Conservation (phyloP, 1,140 invertebrate genomes). For the Leptoteleia sp. region DNA sequence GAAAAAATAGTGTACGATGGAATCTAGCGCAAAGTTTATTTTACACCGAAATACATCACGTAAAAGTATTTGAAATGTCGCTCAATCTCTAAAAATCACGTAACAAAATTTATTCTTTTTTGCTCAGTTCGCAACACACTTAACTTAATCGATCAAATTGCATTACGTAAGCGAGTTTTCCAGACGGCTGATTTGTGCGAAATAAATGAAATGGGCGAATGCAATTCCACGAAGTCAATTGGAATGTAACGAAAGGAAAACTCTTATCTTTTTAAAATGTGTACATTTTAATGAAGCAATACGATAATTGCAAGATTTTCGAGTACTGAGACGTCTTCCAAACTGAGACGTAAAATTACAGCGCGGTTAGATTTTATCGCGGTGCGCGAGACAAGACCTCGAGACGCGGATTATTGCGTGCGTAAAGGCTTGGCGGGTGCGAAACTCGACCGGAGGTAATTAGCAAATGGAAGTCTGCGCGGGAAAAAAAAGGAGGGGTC, state of each 20-base stretch:
- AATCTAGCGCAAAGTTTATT: constrained; percentile 7
- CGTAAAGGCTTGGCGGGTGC: constrained; percentile 6
- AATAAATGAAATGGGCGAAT: constrained; percentile 50
- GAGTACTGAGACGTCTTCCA: constrained; percentile 15
- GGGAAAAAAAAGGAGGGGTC: constrained; percentile 9
- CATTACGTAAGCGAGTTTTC: constrained; percentile 48
- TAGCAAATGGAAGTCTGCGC: constrained; percentile 62
- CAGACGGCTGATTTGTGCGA: constrained; percentile 37
- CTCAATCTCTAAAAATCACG: constrained; percentile 31
- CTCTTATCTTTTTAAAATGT: constrained; percentile 38
- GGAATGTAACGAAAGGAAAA: constrained; percentile 45
- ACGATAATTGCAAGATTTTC: constrained; percentile 38
- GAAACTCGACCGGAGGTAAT: constrained; percentile 56
- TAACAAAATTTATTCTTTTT: constrained; percentile 40
- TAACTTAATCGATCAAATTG: constrained; percentile 50
- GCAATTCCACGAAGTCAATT: constrained; percentile 37
- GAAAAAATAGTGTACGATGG: not conserved
- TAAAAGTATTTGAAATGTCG: constrained; percentile 21
- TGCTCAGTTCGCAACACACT: constrained; percentile 26
- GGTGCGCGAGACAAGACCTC: too few relatives aligned
- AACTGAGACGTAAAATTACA: constrained; percentile 31
- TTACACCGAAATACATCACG: constrained; percentile 20
- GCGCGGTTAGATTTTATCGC: constrained; percentile 26
- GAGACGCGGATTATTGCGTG: constrained; percentile 5
- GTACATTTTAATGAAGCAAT: constrained; percentile 50